phyloP scores from a whole-genome alignment of 2,797 vertebrate genomes.

The Gastrophryne carolinensis region DNA sequence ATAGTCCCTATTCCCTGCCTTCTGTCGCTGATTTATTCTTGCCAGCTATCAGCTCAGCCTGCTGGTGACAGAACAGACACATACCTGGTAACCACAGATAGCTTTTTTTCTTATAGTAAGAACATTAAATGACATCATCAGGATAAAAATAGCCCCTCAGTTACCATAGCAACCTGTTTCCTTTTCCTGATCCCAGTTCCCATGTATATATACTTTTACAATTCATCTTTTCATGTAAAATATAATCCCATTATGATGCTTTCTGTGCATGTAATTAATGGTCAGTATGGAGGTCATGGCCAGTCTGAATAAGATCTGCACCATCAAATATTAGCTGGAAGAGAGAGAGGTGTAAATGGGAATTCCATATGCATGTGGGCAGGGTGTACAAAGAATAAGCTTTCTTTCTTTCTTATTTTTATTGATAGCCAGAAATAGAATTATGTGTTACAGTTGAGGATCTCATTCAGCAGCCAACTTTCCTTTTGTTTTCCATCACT shows the following conservation, averaged over 20 bases:
- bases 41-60: not conserved
- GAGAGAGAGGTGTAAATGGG: too few relatives aligned
- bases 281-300: too few relatives aligned
- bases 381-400: too few relatives aligned
- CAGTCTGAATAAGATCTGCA: too few relatives aligned
- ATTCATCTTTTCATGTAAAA: constrained; percentile 21
- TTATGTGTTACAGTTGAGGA: too few relatives aligned
- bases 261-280: not conserved
- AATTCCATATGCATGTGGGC: too few relatives aligned
- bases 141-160: constrained; percentile 67
- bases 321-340: too few relatives aligned
- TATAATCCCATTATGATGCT: not conserved
- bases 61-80: not conserved
- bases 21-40: not conserved
- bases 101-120: constrained; percentile 34
- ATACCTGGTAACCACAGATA: constrained; percentile 34
- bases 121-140: constrained; percentile 55
- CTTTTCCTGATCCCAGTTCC: constrained; percentile 43
- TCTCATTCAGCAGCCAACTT: too few relatives aligned
- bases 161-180: constrained; percentile 61
- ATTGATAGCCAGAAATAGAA: too few relatives aligned
- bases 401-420: too few relatives aligned
- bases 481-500: too few relatives aligned
- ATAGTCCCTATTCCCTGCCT: too few relatives aligned
- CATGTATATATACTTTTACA: constrained; percentile 20